Conservation (phyloP, 2,797 vertebrate genomes). For the Gorsachius magnificus region DNA sequence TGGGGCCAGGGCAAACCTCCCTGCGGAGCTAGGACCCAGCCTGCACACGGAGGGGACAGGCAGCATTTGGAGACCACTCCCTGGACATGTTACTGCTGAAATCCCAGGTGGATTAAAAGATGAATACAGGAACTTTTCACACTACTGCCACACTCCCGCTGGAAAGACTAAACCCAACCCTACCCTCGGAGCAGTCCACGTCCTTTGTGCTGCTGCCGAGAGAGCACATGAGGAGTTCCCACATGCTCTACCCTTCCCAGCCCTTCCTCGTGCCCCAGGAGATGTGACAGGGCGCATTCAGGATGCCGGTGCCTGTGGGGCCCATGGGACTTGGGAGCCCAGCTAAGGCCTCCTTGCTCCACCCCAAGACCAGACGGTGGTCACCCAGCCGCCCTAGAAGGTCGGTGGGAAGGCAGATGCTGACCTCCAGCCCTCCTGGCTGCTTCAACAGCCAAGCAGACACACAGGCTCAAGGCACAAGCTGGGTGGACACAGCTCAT, state of each 20-base stretch:
- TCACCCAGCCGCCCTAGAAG: neutral
- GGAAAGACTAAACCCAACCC: neutral
- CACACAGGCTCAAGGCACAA: fast-evolving
- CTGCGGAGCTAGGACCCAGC: neutral
- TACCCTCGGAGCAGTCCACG: fast-evolving
- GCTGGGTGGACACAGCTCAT: neutral
- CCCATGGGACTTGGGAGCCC: fast-evolving
- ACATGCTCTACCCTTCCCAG: neutral
- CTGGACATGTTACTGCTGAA: neutral
- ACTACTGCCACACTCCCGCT: neutral
- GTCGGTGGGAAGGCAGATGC: neutral
- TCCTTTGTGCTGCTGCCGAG: neutral
- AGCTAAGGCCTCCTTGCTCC: neutral
- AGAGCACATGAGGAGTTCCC: neutral
- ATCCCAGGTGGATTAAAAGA: neutral
- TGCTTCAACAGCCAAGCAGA: neutral
- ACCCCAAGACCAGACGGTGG: neutral
- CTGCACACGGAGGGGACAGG: neutral
- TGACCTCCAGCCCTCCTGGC: neutral
- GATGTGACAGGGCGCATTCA: fast-evolving
- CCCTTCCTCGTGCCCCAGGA: neutral
- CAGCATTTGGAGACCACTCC: neutral
- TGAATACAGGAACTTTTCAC: neutral
- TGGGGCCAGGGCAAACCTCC: neutral
- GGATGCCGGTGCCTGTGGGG: neutral